Conservation (phyloP, 2,113 vertebrate species). For the Barbus barbus region DNA sequence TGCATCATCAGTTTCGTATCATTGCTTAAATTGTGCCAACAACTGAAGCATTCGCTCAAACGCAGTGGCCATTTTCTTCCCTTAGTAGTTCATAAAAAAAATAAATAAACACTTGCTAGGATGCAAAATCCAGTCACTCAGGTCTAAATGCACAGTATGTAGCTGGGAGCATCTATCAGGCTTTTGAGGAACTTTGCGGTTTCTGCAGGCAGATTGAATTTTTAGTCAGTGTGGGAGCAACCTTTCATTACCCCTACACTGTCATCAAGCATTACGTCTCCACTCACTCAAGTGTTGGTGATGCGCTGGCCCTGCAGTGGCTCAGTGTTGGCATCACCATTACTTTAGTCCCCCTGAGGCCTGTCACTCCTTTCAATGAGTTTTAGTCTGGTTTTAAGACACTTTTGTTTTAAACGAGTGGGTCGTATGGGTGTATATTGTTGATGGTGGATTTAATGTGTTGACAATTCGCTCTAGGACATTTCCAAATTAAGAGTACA, state of each 20-base stretch:
- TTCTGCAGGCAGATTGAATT: slow-evolving; percentile 23
- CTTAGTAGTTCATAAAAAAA: neutral
- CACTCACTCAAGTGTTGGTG: neutral
- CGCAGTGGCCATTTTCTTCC: neutral
- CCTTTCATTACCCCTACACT: slow-evolving; percentile 36
- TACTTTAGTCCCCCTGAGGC: neutral
- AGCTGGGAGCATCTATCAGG: neutral
- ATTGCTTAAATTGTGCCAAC: slow-evolving; percentile 20
- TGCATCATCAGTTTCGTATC: slow-evolving; percentile 22
- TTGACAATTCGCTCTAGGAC: neutral
- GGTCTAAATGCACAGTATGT: neutral
- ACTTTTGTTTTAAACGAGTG: neutral
- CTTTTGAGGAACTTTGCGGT: slow-evolving; percentile 22
- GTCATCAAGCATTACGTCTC: slow-evolving; percentile 34
- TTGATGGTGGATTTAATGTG: neutral
- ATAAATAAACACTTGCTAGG: neutral
- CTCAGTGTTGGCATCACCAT: slow-evolving; percentile 28
- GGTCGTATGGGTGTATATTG: neutral
- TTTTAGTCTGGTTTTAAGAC: neutral
- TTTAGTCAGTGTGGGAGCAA: slow-evolving; percentile 30
- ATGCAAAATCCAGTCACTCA: slow-evolving; percentile 5
- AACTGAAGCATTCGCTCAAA: slow-evolving; percentile 13
- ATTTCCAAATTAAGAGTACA: neutral
- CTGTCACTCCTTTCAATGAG: slow-evolving; percentile 8
- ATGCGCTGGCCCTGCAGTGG: slow-evolving; percentile 14